A percentile compares a stretch with the other conserved stretches of the same genome.
phyloP scores from a whole-genome alignment of 1,140 invertebrate genomes.

The Proales similis region DNA sequence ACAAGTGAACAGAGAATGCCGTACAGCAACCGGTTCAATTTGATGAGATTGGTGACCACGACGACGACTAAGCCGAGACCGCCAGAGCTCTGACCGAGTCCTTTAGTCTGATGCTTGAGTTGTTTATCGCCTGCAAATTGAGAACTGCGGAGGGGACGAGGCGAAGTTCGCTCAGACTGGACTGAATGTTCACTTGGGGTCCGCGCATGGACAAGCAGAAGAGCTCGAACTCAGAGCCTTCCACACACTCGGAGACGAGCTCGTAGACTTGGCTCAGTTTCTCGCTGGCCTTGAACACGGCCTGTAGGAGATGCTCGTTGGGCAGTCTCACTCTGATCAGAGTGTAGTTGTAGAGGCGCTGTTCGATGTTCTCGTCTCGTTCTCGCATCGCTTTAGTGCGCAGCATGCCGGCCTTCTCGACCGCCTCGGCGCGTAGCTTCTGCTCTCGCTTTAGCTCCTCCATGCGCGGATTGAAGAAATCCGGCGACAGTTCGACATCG shows the following conservation, averaged over 20 bases:
- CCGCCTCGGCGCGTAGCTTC: constrained; percentile 61
- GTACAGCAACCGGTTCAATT: too few relatives aligned
- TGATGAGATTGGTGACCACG: too few relatives aligned
- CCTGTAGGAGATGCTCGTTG: constrained; percentile 72
- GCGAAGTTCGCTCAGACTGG: too few relatives aligned
- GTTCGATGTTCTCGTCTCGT: constrained; percentile 68
- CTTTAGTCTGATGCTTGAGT: too few relatives aligned
- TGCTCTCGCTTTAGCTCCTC: constrained; percentile 79
- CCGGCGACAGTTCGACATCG: constrained; percentile 52
- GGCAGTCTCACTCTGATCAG: constrained; percentile 77
- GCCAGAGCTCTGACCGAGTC: too few relatives aligned
- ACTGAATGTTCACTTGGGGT: too few relatives aligned
- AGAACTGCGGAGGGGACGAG: too few relatives aligned
- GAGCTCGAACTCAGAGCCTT: too few relatives aligned
- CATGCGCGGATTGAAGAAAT: constrained; percentile 69
- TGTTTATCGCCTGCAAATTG: too few relatives aligned
- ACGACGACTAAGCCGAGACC: too few relatives aligned
- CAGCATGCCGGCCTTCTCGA: constrained; percentile 71
- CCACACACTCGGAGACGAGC: constrained; percentile 4
- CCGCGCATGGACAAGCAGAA: too few relatives aligned
- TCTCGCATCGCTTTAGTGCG: constrained; percentile 86
- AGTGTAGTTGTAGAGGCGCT: constrained; percentile 73
- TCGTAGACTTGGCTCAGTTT: constrained; percentile 3
- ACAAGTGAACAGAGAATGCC: too few relatives aligned
- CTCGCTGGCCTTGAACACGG: constrained; percentile 32